phyloP scores from a whole-genome alignment of 2,888 invertebrate species.

The Epirrhoe tristata region DNA sequence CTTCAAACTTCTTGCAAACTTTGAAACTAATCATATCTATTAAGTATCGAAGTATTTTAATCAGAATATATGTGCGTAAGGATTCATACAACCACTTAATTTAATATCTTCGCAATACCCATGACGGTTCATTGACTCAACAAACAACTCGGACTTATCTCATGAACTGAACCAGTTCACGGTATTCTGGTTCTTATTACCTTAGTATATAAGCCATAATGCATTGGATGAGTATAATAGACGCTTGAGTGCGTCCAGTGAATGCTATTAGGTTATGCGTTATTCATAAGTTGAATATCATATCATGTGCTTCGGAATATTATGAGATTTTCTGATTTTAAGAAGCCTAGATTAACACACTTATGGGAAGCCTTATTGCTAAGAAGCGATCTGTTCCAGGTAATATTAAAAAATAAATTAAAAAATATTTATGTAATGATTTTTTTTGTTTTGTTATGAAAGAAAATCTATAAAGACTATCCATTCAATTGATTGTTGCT shows the following conservation, averaged over 20 bases:
- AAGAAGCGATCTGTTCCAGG: too few relatives aligned
- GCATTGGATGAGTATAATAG: neutral
- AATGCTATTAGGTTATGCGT: conserved; percentile 13
- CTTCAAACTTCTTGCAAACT: too few relatives aligned
- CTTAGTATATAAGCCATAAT: conserved; percentile 1
- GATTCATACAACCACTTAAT: conserved; percentile 12
- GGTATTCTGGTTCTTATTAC: neutral
- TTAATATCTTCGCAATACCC: conserved; percentile 13
- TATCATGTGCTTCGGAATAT: neutral
- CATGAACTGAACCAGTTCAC: neutral
- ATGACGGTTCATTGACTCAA: conserved; percentile 18
- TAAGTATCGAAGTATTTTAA: conserved; percentile 9
- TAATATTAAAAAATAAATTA: too few relatives aligned
- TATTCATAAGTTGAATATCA: conserved; percentile 13
- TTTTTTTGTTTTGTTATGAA: too few relatives aligned
- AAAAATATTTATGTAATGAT: too few relatives aligned
- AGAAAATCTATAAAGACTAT: too few relatives aligned
- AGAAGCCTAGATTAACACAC: neutral
- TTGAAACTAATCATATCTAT: neutral
- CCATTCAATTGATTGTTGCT: too few relatives aligned
- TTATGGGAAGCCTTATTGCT: too few relatives aligned
- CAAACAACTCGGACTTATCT: conserved; percentile 11
- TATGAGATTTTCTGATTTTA: conserved; percentile 4
- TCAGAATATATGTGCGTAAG: conserved; percentile 16
- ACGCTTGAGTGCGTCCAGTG: conserved; percentile 11